phyloP scores from a whole-genome alignment of 2,888 invertebrate genomes.

The Watsonalla cultraria region DNA sequence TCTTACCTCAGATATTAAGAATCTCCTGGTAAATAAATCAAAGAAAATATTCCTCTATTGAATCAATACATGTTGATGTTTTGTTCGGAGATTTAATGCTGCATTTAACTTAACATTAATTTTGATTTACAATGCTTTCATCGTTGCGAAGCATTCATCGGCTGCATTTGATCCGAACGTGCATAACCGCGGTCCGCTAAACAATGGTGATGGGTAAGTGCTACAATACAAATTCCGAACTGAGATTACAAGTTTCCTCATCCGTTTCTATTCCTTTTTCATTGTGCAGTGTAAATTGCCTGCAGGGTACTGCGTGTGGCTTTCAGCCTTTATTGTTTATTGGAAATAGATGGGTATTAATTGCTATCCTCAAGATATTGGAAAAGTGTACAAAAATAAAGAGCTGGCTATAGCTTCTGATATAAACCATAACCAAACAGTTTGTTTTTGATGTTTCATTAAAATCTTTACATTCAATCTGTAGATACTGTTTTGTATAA shows the following conservation, averaged over 20 bases:
- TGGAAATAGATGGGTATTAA: neutral
- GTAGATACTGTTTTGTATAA: too few relatives aligned
- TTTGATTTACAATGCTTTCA: slow-evolving; percentile 7
- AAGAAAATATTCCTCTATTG: neutral
- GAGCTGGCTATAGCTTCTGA: too few relatives aligned
- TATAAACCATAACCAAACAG: too few relatives aligned
- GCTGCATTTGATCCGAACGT: slow-evolving; percentile 32
- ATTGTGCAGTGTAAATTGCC: slow-evolving; percentile 41
- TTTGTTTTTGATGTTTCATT: too few relatives aligned
- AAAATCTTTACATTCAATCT: too few relatives aligned
- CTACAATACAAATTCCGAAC: slow-evolving; percentile 61
- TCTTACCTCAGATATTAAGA: too few relatives aligned
- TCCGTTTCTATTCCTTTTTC: slow-evolving; percentile 40
- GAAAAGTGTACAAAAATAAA: too few relatives aligned
- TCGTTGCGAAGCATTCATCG: slow-evolving; percentile 24
- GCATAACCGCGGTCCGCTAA: slow-evolving; percentile 40
- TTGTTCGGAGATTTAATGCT: neutral
- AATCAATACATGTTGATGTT: neutral
- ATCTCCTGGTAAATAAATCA: too few relatives aligned
- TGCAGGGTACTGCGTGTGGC: slow-evolving; percentile 22
- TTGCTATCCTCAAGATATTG: neutral
- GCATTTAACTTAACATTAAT: neutral
- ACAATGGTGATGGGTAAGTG: slow-evolving; percentile 55
- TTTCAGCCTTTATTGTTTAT: slow-evolving; percentile 6
- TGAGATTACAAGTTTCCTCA: slow-evolving; percentile 63